phyloP scores from a whole-genome alignment of 2,797 vertebrate genomes.

The Propithecus deckenii region DNA sequence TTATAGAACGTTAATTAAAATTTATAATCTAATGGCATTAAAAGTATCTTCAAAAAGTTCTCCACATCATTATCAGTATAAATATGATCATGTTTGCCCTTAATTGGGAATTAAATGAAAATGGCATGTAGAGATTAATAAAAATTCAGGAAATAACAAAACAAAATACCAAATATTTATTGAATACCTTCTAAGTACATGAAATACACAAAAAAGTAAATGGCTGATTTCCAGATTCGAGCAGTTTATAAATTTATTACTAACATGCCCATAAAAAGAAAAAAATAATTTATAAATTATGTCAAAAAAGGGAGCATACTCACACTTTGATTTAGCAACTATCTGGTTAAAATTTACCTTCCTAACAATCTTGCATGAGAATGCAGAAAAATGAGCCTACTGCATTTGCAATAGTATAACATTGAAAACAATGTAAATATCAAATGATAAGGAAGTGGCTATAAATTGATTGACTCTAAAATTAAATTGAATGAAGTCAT shows the following conservation, averaged over 20 bases:
- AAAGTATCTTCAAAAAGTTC: background rate
- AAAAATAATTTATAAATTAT: background rate
- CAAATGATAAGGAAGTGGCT: background rate
- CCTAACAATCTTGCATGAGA: background rate
- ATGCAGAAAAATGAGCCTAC: background rate
- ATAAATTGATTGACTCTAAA: background rate
- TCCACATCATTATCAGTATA: background rate
- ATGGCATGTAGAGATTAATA: background rate
- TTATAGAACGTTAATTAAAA: background rate
- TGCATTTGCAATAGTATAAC: background rate
- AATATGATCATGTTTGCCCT: background rate
- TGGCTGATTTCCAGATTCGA: background rate
- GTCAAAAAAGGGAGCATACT: background rate
- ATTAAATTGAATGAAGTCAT: background rate
- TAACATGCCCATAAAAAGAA: background rate
- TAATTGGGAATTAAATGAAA: background rate
- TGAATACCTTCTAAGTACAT: background rate
- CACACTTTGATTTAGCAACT: background rate
- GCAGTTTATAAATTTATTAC: background rate
- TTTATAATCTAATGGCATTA: background rate
- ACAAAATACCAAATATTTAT: background rate
- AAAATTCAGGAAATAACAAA: background rate
- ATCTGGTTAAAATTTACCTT: background rate
- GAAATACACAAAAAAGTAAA: background rate
- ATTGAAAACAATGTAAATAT: background rate